Base-by-base conservation (phyloP, 1,140 invertebrate genomes). In the Nymphalis io region DNA sequence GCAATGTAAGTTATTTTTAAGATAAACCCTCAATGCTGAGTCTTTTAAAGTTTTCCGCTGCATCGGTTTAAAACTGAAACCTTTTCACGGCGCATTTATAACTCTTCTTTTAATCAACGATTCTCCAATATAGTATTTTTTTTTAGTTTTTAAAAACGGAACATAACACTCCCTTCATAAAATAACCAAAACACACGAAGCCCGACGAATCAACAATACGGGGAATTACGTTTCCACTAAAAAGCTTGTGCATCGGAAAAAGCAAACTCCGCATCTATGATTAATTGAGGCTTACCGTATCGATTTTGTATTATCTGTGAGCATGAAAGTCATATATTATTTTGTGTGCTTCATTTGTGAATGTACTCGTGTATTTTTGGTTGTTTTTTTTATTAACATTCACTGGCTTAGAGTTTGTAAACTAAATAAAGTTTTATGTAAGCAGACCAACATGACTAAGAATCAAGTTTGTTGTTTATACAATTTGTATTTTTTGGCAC, bases 221-320 rank as follows among this genome's bases (percentile, higher is more conserved):
- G 53, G 48, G 72, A 70, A 76, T 74, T 68, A 74, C 61, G 68
- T 74, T 72, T 61, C 60, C 70, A 62, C 65, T 74, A 74, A 75
- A 74, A 70, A 71, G 69, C 69, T 66, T 68, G 48, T 55, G 57
- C 57, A 55, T 70, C 65, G 70, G 60, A 72, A 76, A 80, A 73
- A 68, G 65, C 73, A 76, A 78, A 78, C 73, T 58, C 60, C 64
- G 46, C 70, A 73, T 78, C 72, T 76, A 72, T 73, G 75, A 80
- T 79, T 82, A 82, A 85, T 85, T 85, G 78, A 74, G 77, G 78
- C 74, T 81, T 78, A 82, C 73, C 71, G 21, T 76, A 85, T 85
- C 79, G 83, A 85, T 85, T 83, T 83, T 81, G 77, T 82, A 80
- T 82, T 82, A 80, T 72, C 55, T 51, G 44, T 40, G 27, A 63